Base-by-base conservation (phyloP, 30 jellyfish, hydroid and myxozoan genomes). In the Phacellophora camtschatica region DNA sequence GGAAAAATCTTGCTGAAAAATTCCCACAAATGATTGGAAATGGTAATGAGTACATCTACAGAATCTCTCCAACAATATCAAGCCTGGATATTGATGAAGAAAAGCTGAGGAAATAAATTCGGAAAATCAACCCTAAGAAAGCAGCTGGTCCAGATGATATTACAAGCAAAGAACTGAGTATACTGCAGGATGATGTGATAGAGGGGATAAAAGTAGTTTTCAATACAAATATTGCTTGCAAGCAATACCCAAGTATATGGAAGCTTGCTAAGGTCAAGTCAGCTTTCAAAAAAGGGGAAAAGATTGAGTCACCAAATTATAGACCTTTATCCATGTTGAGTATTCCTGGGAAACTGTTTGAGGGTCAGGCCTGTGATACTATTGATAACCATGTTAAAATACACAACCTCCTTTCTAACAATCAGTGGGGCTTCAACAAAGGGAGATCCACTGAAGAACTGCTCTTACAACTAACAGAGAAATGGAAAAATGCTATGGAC, bases 391-490 rank as follows among this genome's bases (percentile, higher is more conserved):
- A 71, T 71, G 59, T 83, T 30, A 37, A 1, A 27, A 55, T 29
- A 51, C 16, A 39, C 74, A 71, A 55, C 61, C 53, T 81, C 54
- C 23, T 81, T 58, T 31, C 46, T 68, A 79, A 66, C 41, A 64
- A 66, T 73, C 92, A 81, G 76, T 50, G 92, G 86, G 92, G 86
- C 25, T 81, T 81, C 74, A 58, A 36, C 32, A 46, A 29, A 78
- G 58, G 62, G 73, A 63, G 82, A 37, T 78, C 90, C 48, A 75
- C 88, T 24, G 88, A 75, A 75, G 80, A 59, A 39, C 73, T 63
- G 34, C 81, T 73, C 6, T 55, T 73, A 28, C 59, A 73, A 69
- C 57, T 73, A 28, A 73, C 87, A 9, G 87, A 73, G 53, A 50
- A 80, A 63, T 80, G 76, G 92, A 34, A 37, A 28, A 34, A 32